Evolutionary conservation across 2,888 invertebrate genomes (phyloP), one percentile per base, ranked within the genome.

Genomic region (Chymomyza caudatula): DNA sequence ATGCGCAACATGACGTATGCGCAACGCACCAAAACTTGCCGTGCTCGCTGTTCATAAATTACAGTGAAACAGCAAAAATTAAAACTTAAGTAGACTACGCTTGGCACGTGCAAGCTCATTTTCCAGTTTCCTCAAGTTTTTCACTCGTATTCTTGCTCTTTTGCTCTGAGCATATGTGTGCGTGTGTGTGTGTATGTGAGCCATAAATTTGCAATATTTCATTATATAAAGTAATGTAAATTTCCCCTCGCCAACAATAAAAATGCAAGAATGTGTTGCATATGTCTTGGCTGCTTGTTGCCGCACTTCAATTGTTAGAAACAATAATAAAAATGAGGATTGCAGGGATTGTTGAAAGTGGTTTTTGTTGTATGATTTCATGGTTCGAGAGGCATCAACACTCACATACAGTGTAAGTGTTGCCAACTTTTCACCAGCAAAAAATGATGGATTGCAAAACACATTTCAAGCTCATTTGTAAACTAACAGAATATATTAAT

Each of bases 281-380:
- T 47, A 47, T 17, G 15, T 17, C 15, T 17, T 6, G 44, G 44
- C 1, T 47, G 17, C 44, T 17, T 47, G 17, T 17, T 17, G 44
- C 15, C 44, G 15, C 15, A 11, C 17, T 17, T 47, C 5, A 17
- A 15, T 47, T 15, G 44, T 47, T 1, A 17, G 17, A 13, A 2
- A 17, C 15, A 47, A 17, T 63, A 57, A 67, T 73, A 73, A 67
- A 63, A 60, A 60, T 56, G 43, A 57, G 58, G 66, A 82, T 73
- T 47, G 44, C 44, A 17, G 17, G 44, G 44, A 47, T 47, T 47
- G 44, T 47, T 37, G 3, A 47, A 47, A 47, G n/a, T 47, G 11
- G 29, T 37, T 37, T 37, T 2, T 37, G 11, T 37, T 37, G 8
- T 37, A 37, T 37, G 29, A 37, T 11, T 37, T 37, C 3, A 37